phyloP scores from a whole-genome alignment of 2,888 invertebrate species.

The Brachycybe producta region DNA sequence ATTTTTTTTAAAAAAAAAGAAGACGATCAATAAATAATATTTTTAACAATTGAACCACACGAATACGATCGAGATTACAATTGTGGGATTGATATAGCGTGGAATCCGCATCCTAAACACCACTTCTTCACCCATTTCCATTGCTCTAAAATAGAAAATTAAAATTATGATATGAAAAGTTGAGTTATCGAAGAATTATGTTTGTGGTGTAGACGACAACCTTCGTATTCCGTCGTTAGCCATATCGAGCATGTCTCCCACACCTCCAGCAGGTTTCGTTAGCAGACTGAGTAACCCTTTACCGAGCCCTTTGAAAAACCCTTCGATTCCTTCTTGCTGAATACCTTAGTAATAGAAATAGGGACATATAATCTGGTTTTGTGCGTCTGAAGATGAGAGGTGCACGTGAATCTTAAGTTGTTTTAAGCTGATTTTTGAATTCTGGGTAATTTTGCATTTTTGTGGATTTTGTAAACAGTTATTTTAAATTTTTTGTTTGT shows the following conservation, averaged over 20 bases:
- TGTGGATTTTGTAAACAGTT: not conserved
- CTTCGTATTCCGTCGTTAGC: conserved; percentile 52
- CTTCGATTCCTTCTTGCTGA: conserved; percentile 50
- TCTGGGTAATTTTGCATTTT: not conserved
- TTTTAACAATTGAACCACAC: not conserved
- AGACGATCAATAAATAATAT: conserved; percentile 15
- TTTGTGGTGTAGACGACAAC: conserved; percentile 27
- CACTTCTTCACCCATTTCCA: conserved; percentile 48
- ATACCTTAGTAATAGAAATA: conserved; percentile 31
- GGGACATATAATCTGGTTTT: too few species aligned
- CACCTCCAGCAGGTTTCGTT: conserved; percentile 45
- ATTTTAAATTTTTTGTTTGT: too few species aligned
- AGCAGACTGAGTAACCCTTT: conserved; percentile 52
- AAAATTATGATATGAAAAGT: not conserved
- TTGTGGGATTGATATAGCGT: conserved; percentile 54
- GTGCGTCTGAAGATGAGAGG: too few species aligned
- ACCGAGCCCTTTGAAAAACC: conserved; percentile 53
- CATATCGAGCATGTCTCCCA: conserved; percentile 48
- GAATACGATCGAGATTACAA: not conserved
- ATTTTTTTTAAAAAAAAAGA: too few species aligned
- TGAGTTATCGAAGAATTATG: not conserved
- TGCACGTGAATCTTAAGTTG: too few species aligned
- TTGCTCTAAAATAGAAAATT: conserved; percentile 36
- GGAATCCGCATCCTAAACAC: conserved; percentile 54
- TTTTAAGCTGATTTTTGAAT: too few species aligned